Evolutionary conservation across 1,140 invertebrate species (phyloP).

Genomic region (Sweltsa coloradensis): DNA sequence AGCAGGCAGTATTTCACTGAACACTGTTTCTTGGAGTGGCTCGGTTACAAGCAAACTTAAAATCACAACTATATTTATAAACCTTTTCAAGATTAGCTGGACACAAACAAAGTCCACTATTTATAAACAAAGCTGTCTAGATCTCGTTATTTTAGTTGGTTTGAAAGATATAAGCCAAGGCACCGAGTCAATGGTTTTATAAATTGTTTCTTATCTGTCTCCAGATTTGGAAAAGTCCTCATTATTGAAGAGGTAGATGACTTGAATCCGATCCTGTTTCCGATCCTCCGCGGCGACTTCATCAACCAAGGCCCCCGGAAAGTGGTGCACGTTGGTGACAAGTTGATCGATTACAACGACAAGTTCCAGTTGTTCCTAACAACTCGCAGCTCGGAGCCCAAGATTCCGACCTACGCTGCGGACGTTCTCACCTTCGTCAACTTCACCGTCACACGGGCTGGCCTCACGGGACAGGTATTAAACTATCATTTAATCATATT

Average conservation of each 20-base stretch:
- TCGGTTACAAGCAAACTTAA: too few relatives aligned
- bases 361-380: constrained; percentile 71
- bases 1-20: too few relatives aligned
- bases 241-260: constrained; percentile 69
- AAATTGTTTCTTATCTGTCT: constrained; percentile 15
- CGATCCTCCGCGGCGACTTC: constrained; percentile 53
- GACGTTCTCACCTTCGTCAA: constrained; percentile 58
- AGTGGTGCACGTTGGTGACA: constrained; percentile 60
- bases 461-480: constrained; percentile 55
- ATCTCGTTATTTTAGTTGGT: too few relatives aligned
- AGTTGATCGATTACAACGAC: constrained; percentile 68
- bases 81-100: too few relatives aligned
- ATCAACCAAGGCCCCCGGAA: constrained; percentile 50
- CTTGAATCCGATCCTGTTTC: constrained; percentile 52
- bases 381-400: constrained; percentile 51
- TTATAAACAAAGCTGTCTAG: too few relatives aligned
- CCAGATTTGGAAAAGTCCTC: constrained; percentile 84
- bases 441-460: constrained; percentile 73
- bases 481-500: not conserved
- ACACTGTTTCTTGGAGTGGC: too few relatives aligned
- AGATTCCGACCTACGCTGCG: constrained; percentile 43
- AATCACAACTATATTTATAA: too few relatives aligned
- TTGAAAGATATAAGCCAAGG: too few relatives aligned
- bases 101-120: too few relatives aligned
- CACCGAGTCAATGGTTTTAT: too few relatives aligned